A percentile compares a stretch with the other conserved stretches of the same genome.
These are phyloP conservation scores for Rhyacichthys aspro DNA, from an alignment of 2,797 vertebrate genomes.

Conservation along the genomic window DNA sequence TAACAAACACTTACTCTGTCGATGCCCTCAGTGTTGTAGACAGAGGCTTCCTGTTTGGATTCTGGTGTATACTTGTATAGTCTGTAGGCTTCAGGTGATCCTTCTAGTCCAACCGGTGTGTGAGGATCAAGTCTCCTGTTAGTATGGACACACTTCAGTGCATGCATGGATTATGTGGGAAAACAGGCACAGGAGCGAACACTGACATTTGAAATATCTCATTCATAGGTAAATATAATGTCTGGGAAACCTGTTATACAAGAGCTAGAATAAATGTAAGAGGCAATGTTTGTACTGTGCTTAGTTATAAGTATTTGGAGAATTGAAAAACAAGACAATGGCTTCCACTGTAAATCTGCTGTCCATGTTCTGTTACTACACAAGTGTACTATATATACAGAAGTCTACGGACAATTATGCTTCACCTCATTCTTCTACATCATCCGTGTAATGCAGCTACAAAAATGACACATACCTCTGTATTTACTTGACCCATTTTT, in stretches of 20 bases:
- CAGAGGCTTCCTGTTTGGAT: conserved; percentile 39
- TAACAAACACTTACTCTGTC: conserved; percentile 30
- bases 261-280: conserved; percentile 16
- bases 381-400: conserved; percentile 1
- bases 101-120: conserved; percentile 33
- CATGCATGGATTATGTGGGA: conserved; percentile 16
- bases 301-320: conserved; percentile 26
- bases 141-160: conserved; percentile 16
- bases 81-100: conserved; percentile 54
- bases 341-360: background rate
- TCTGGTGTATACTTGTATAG: conserved; percentile 28
- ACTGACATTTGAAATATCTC: conserved; percentile 28
- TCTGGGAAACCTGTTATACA: conserved; percentile 29
- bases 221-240: background rate
- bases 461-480: conserved; percentile 13
- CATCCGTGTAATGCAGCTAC: conserved; percentile 7
- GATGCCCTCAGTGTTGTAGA: conserved; percentile 17
- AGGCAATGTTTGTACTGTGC: conserved; percentile 27
- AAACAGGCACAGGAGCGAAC: conserved; percentile 16
- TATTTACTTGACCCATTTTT: conserved; percentile 3
- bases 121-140: conserved; percentile 31
- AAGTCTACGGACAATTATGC: conserved; percentile 44
- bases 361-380: too few species aligned
- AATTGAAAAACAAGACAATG: conserved; percentile 10
- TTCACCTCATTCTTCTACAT: conserved; percentile 11